These are phyloP conservation scores for Petrophora chlorosata DNA, from an alignment of 2,888 invertebrate species.

Conservation along the genomic window DNA sequence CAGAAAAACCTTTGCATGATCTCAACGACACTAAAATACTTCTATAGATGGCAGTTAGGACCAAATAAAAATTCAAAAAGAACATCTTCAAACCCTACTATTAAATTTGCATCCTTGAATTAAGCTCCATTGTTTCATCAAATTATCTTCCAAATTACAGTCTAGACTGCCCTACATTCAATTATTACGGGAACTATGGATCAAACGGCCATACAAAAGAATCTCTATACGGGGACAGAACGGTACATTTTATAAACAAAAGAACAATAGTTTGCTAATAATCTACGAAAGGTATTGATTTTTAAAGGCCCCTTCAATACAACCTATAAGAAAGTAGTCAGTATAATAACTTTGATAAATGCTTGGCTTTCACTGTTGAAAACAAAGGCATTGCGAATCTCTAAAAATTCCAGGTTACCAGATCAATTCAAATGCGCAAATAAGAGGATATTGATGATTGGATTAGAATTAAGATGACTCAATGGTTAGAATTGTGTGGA, in stretches of 20 bases:
- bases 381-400: slow-evolving; percentile 18
- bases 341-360: slow-evolving; percentile 19
- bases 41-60: background rate
- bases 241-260: slow-evolving; percentile 57
- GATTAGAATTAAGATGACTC: slow-evolving; percentile 58
- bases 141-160: slow-evolving; percentile 33
- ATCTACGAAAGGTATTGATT: slow-evolving; percentile 47
- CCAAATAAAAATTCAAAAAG: slow-evolving; percentile 9
- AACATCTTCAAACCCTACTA: slow-evolving; percentile 17
- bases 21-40: no score
- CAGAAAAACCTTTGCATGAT: no score
- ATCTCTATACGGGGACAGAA: slow-evolving; percentile 36
- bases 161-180: slow-evolving; percentile 33
- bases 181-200: slow-evolving; percentile 28
- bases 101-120: slow-evolving; percentile 28
- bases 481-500: slow-evolving; percentile 44
- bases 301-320: slow-evolving; percentile 15
- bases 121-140: slow-evolving; percentile 29
- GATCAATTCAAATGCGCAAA: slow-evolving; percentile 55
- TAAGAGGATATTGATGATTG: slow-evolving; percentile 28
- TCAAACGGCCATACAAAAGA: slow-evolving; percentile 23
- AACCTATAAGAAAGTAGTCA: slow-evolving; percentile 15
- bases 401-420: slow-evolving; percentile 57
- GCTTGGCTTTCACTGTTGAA: slow-evolving; percentile 12
- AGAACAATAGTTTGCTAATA: slow-evolving; percentile 52